phyloP scores from a whole-genome alignment of 2,888 invertebrate species.

The Eutolmus rufibarbis region DNA sequence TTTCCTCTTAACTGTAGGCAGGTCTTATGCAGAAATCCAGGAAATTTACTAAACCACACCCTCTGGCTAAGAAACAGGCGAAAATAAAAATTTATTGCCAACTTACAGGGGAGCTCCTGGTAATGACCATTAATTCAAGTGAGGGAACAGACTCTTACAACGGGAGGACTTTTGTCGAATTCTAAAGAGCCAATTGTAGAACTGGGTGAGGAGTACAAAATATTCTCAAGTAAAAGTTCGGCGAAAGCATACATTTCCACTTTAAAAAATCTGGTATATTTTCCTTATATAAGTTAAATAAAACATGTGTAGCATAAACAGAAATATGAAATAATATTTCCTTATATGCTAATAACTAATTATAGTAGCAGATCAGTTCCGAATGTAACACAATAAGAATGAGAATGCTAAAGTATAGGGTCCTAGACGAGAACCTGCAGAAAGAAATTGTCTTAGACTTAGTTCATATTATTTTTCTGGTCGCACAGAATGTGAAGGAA shows the following conservation, averaged over 20 bases:
- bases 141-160: slow-evolving; percentile 4
- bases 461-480: too few species aligned
- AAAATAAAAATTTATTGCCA: slow-evolving; percentile 39
- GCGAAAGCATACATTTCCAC: background rate
- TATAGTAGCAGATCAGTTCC: too few species aligned
- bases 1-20: slow-evolving; percentile 32
- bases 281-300: too few species aligned
- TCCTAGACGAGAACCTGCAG: too few species aligned
- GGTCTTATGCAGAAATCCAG: slow-evolving; percentile 8
- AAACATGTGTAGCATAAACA: too few species aligned
- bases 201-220: background rate
- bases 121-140: slow-evolving; percentile 34
- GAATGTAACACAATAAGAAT: too few species aligned
- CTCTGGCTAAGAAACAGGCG: slow-evolving; percentile 14
- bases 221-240: background rate
- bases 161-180: background rate
- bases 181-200: background rate
- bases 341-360: background rate
- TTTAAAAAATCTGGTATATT: background rate
- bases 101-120: slow-evolving; percentile 21
- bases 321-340: background rate
- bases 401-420: too few species aligned
- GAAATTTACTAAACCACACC: slow-evolving; percentile 31
- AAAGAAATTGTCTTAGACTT: too few species aligned
- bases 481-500: too few species aligned